Percentiles rank a stretch among this genome's conserved stretches.
phyloP scores from a whole-genome alignment of 2,113 vertebrate genomes.

The Tinamus guttatus region DNA sequence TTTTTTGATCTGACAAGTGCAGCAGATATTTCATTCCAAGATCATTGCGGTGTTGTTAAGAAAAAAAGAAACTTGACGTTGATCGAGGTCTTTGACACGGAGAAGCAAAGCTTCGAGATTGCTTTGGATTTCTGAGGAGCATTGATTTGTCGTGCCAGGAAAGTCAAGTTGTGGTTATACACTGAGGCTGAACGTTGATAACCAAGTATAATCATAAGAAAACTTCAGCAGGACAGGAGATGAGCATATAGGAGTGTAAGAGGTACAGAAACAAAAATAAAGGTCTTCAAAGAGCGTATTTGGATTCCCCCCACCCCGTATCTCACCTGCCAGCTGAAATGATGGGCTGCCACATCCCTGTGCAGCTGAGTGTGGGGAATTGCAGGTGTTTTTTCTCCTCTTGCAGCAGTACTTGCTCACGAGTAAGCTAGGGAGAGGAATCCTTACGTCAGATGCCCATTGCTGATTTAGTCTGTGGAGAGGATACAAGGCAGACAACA shows the following conservation, averaged over 20 bases:
- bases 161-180: background rate
- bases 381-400: background rate
- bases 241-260: background rate
- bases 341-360: background rate
- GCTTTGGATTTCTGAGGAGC: background rate
- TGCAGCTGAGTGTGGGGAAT: rapidly evolving
- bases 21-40: background rate
- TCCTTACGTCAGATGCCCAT: background rate
- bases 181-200: background rate
- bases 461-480: background rate
- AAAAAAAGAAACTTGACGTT: background rate
- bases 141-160: background rate
- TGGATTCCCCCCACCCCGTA: background rate
- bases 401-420: rapidly evolving
- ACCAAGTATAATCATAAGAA: background rate
- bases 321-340: background rate
- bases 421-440: background rate
- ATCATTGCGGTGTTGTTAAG: background rate
- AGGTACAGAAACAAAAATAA: background rate
- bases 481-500: background rate
- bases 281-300: background rate
- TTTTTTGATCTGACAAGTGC: background rate
- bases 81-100: background rate
- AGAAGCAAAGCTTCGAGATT: background rate
- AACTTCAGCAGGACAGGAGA: background rate